phyloP scores from a whole-genome alignment of 2,113 vertebrate species.

The Camelus bactrianus region DNA sequence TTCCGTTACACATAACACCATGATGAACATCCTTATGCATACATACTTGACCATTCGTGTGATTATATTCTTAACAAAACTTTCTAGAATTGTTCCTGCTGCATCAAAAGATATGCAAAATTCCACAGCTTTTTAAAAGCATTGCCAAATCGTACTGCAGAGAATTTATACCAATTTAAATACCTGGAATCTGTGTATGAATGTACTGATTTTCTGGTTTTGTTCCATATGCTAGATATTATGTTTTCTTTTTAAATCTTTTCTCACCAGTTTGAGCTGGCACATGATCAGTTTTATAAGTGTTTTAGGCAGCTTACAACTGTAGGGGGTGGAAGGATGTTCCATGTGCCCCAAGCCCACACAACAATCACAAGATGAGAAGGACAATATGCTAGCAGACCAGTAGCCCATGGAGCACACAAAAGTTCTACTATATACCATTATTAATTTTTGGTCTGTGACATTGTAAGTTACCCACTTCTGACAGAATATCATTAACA shows the following conservation, averaged over 20 bases:
- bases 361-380: not conserved
- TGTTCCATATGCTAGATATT: not conserved
- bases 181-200: not conserved
- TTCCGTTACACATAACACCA: not conserved
- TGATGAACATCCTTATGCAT: not conserved
- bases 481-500: not conserved
- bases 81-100: conserved; percentile 19
- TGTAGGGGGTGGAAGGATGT: not conserved
- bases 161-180: conserved; percentile 25
- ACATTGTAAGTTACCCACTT: not conserved
- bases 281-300: not conserved
- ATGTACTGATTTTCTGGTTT: not conserved
- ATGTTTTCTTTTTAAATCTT: not conserved
- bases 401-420: not conserved
- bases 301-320: not conserved
- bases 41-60: not conserved
- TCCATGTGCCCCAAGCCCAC: not conserved
- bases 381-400: not conserved
- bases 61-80: conserved; percentile 20
- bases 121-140: not conserved
- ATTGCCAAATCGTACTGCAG: not conserved
- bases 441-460: not conserved
- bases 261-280: not conserved
- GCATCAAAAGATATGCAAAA: conserved; percentile 40
- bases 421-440: not conserved